Evolutionary conservation across 2,113 vertebrate species (phyloP).

Genomic region (Ramphastos sulfuratus): DNA sequence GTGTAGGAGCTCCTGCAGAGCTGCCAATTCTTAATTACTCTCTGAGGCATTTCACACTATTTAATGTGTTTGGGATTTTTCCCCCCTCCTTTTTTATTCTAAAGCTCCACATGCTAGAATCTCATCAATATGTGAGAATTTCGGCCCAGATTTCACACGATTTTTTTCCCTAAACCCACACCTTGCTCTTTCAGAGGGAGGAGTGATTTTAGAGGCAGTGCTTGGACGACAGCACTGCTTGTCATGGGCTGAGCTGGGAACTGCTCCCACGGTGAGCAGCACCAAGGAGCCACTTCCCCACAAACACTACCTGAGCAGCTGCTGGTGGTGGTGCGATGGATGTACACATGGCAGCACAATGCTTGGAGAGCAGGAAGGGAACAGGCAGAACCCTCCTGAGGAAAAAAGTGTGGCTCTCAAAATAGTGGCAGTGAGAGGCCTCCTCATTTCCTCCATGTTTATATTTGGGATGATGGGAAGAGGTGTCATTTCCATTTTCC

Average conservation of each 20-base stretch:
- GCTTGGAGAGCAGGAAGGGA: background rate
- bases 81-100: background rate
- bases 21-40: background rate
- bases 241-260: background rate
- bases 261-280: background rate
- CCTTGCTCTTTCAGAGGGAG: background rate
- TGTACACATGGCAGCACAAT: rapidly evolving
- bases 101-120: background rate
- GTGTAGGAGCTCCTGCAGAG: background rate
- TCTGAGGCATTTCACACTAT: background rate
- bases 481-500: background rate
- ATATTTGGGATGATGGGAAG: background rate
- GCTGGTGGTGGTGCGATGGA: background rate
- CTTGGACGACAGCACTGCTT: background rate
- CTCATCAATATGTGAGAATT: background rate
- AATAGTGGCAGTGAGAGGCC: background rate
- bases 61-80: background rate
- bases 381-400: background rate
- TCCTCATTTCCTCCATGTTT: too few species aligned
- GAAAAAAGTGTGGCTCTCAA: rapidly evolving
- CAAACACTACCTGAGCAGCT: background rate
- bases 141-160: background rate
- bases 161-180: rapidly evolving
- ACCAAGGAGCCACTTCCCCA: background rate
- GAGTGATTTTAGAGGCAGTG: background rate